Conservation (phyloP, 2,797 vertebrate species). For the Hoplostethus atlanticus region DNA sequence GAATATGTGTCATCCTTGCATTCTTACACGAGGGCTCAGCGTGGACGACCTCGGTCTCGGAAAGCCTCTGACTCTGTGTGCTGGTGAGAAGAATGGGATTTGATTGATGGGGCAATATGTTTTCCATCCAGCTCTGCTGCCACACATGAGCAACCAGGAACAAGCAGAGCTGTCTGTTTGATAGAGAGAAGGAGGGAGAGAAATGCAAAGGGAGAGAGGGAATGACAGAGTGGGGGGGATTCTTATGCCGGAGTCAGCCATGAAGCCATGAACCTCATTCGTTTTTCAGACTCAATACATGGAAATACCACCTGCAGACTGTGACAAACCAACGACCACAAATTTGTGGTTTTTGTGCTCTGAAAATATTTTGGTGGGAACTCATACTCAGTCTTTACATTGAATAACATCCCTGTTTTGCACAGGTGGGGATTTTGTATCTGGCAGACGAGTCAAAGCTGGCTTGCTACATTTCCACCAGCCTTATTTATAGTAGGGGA, state of each 20-base stretch:
- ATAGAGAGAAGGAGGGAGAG: conserved; percentile 43
- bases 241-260: conserved; percentile 59
- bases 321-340: conserved; percentile 63
- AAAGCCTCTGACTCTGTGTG: conserved; percentile 29
- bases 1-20: conserved; percentile 67
- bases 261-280: conserved; percentile 62
- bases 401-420: conserved; percentile 60
- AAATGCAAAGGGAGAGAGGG: conserved; percentile 6
- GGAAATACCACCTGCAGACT: conserved; percentile 79
- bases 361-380: conserved; percentile 72
- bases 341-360: conserved; percentile 70
- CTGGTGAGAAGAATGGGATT: conserved; percentile 64
- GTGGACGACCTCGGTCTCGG: conserved; percentile 41
- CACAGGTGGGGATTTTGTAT: conserved; percentile 69
- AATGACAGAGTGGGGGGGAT: conserved; percentile 33
- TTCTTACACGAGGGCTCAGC: conserved; percentile 43
- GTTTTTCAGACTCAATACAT: conserved; percentile 73
- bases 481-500: conserved; percentile 51
- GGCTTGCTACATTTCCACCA: conserved; percentile 64
- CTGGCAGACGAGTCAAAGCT: conserved; percentile 39
- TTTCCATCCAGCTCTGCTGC: conserved; percentile 73
- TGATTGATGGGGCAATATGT: conserved; percentile 84
- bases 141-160: conserved; percentile 78
- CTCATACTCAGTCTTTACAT: conserved; percentile 43
- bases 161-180: conserved; percentile 67